Base-by-base conservation (phyloP, 2,888 invertebrate species). In the Agrotis ipsilon region DNA sequence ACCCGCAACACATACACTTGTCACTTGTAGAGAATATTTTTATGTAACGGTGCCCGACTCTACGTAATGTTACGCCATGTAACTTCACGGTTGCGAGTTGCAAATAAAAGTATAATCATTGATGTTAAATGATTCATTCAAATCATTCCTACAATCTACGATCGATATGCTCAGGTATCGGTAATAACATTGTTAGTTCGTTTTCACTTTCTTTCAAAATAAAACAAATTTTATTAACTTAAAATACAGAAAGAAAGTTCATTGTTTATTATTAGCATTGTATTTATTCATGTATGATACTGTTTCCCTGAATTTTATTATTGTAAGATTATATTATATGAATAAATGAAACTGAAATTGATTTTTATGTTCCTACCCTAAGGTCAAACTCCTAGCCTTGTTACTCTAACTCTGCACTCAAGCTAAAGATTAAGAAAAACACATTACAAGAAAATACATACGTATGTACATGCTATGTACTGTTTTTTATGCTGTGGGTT, bases 271-370 rank as follows among this genome's bases (percentile, higher is more conserved):
- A 93, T 91, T 95, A 94, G 93, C 93, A 94, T 93, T 95, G 96
- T 96, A 95, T 96, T 96, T 96, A 96, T 95, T 95, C 94, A 91
- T 96, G 96, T 96, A 96, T 95, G 91, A 96, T 95, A 96, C 93
- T 93, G 94, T 96, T 96, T 95, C 93, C 92, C 94, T 94, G 93
- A 96, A 95, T 92, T 95, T 93, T 94, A 95, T 94, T 93, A 94
- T 94, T 93, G 91, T 96, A 95, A 95, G 95, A 95, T 93, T 94
- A 95, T 95, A 93, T 92, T 93, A 93, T 91, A 92, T 92, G 91
- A 93, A 94, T 94, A 91, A 92, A 93, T 88, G 75, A 87, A 86
- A 82, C 67, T 80, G 83, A 82, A 79, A 87, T 90, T 88, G 82
- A 81, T 84, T 83, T 85, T 82, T 80, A 59, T 72, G 14, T 65